A percentile compares a stretch with the other conserved stretches of the same genome.
These are phyloP conservation scores for Hermatobates lingyangjiaoensis DNA, from an alignment of 1,140 invertebrate genomes.

Conservation along the genomic window DNA sequence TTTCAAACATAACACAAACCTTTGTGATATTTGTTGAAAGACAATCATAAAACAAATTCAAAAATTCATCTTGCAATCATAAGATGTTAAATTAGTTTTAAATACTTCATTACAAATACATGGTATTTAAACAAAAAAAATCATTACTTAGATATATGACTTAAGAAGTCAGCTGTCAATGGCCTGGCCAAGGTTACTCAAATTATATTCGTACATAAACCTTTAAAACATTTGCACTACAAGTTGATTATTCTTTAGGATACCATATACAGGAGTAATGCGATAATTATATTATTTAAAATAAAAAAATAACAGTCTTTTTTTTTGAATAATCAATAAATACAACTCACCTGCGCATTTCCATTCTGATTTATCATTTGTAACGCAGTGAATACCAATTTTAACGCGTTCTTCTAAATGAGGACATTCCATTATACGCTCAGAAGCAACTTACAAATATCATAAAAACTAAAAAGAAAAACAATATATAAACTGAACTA, in stretches of 20 bases:
- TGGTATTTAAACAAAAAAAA: neutral
- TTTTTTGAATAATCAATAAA: neutral
- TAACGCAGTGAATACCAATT: slow-evolving; percentile 8
- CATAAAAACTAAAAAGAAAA: too few species aligned
- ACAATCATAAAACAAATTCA: neutral
- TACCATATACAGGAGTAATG: neutral
- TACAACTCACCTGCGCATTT: slow-evolving; percentile 15
- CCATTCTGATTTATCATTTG: slow-evolving; percentile 13
- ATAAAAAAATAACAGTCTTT: slow-evolving; percentile 8
- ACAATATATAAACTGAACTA: too few species aligned
- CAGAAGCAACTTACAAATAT: too few species aligned
- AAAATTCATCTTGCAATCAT: neutral
- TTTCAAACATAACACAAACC: neutral
- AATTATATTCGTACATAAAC: neutral
- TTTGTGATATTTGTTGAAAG: neutral
- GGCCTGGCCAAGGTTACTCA: slow-evolving; percentile 7
- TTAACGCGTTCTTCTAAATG: slow-evolving; percentile 17
- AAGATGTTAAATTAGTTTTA: neutral
- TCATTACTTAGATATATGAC: neutral
- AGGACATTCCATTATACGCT: slow-evolving; percentile 18
- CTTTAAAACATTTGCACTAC: neutral
- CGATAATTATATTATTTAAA: neutral
- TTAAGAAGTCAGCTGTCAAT: slow-evolving; percentile 6
- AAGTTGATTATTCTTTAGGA: neutral
- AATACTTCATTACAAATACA: neutral